Percentiles rank a stretch among this genome's conserved stretches.
Conservation (phyloP, 2,888 invertebrate genomes). For the Notocelia uddmanniana region DNA sequence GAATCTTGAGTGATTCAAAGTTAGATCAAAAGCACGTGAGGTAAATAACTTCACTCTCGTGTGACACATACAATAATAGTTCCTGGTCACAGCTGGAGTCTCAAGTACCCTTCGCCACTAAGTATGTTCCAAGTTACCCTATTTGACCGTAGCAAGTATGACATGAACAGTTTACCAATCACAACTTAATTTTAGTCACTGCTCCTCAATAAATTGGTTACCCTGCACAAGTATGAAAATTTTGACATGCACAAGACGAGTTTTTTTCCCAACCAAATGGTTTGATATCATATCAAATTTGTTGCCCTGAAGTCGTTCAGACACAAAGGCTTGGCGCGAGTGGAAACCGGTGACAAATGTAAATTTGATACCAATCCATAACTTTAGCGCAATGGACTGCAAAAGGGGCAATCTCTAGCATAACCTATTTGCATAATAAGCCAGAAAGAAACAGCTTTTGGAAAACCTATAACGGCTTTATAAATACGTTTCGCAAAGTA, state of each 20-base stretch:
- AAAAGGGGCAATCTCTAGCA: constrained; percentile 53
- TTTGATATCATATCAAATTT: neutral
- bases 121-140: too few species aligned
- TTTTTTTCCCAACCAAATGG: neutral
- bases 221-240: constrained; percentile 8
- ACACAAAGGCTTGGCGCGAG: neutral
- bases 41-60: too few species aligned
- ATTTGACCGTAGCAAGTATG: too few species aligned
- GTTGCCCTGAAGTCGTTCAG: neutral
- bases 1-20: too few species aligned
- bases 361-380: neutral
- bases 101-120: too few species aligned
- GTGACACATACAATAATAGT: too few species aligned
- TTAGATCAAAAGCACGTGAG: too few species aligned
- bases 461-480: constrained; percentile 82
- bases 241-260: neutral
- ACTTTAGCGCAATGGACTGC: neutral
- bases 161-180: too few species aligned
- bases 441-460: constrained; percentile 75
- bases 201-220: too few species aligned
- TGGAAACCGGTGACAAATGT: neutral
- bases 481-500: constrained; percentile 83
- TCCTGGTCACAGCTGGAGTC: too few species aligned
- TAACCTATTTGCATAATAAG: constrained; percentile 75
- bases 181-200: constrained; percentile 7